These are phyloP conservation scores for Tamandua tetradactyla DNA, from an alignment of 2,797 vertebrate genomes.

Conservation along the genomic window DNA sequence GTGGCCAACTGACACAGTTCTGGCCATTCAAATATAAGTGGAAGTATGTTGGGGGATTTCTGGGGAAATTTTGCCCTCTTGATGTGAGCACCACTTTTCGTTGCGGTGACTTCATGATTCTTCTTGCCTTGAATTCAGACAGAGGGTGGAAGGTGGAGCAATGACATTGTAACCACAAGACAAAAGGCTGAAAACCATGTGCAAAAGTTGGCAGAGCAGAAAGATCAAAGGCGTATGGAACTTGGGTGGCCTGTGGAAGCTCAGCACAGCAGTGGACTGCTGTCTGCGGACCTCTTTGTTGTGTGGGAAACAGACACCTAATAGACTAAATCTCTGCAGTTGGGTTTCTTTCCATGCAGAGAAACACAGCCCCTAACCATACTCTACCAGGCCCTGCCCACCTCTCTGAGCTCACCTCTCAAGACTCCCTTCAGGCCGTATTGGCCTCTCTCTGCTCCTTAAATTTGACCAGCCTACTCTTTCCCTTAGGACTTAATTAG, in stretches of 20 bases:
- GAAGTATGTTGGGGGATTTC: background rate
- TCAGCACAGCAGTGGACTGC: background rate
- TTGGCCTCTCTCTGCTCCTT: background rate
- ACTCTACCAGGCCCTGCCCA: background rate
- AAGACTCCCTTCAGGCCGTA: background rate
- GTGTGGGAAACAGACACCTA: background rate
- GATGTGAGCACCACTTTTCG: background rate
- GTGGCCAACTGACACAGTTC: background rate
- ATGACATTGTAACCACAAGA: background rate
- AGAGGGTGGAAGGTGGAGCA: background rate
- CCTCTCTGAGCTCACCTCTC: background rate
- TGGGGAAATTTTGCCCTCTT: background rate
- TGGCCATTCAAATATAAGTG: background rate
- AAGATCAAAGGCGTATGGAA: background rate
- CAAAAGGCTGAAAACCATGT: background rate
- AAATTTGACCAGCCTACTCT: background rate
- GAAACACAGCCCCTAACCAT: background rate
- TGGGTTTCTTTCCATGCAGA: background rate
- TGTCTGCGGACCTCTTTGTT: background rate
- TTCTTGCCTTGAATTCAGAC: background rate
- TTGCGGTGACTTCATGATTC: background rate
- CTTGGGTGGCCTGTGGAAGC: background rate
- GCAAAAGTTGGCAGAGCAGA: background rate
- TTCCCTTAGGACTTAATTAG: background rate
- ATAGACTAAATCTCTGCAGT: background rate